A percentile compares a stretch with the other conserved stretches of the same genome.
These are phyloP conservation scores for Archaeoteleia sp. DNA, from an alignment of 2,888 invertebrate genomes.

Conservation along the genomic window DNA sequence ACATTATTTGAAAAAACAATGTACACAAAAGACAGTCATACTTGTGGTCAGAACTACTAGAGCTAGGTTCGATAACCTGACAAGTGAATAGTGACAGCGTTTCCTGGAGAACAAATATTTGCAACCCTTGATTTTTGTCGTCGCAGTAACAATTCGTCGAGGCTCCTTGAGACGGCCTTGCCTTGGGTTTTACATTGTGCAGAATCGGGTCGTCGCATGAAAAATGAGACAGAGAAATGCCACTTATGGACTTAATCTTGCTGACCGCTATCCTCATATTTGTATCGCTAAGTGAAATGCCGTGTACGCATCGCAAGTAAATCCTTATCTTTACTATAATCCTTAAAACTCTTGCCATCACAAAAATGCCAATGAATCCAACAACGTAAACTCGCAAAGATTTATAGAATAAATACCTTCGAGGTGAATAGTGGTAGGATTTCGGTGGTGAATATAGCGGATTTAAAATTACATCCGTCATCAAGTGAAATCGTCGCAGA, in stretches of 20 bases:
- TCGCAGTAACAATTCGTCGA: background rate
- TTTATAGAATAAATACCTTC: no score
- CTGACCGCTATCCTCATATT: slow-evolving; percentile 22
- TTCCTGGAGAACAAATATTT: background rate
- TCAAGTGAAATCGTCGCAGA: no score
- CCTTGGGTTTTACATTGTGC: background rate
- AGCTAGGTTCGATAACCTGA: no score
- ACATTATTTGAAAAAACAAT: no score
- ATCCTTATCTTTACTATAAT: slow-evolving; percentile 4
- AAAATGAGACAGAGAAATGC: slow-evolving; percentile 12
- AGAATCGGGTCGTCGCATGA: slow-evolving; percentile 17
- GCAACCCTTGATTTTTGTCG: slow-evolving; percentile 6
- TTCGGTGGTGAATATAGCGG: no score
- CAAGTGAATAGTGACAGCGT: background rate
- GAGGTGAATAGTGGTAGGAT: no score
- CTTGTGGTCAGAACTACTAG: no score
- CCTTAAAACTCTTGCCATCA: slow-evolving; percentile 6
- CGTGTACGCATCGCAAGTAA: slow-evolving; percentile 8
- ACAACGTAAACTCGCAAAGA: background rate
- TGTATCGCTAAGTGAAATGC: slow-evolving; percentile 26
- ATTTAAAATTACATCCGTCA: no score
- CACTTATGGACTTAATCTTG: slow-evolving; percentile 18
- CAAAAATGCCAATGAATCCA: background rate
- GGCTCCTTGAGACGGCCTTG: slow-evolving; percentile 4
- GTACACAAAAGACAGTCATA: no score